These are phyloP conservation scores for Peromyscus californicus DNA, from an alignment of 2,113 vertebrate species.

Conservation along the genomic window DNA sequence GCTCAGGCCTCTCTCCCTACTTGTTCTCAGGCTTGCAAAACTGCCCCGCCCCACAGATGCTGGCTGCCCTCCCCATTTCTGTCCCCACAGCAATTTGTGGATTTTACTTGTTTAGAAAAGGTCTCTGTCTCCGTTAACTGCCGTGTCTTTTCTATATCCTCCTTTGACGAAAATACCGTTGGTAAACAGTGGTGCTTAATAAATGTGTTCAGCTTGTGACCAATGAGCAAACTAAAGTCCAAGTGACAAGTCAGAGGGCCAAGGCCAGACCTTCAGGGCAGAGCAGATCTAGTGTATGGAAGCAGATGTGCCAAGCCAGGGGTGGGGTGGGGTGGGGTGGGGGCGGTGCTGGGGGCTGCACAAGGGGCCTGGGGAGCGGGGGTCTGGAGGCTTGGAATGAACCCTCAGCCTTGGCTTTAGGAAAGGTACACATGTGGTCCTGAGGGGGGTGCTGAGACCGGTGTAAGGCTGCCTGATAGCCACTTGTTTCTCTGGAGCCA, in stretches of 20 bases:
- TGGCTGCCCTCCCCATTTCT: not conserved
- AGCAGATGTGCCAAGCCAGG: too few relatives aligned
- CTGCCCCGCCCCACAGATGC: not conserved
- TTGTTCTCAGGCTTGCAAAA: not conserved
- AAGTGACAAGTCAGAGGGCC: not conserved
- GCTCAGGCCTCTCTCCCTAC: not conserved
- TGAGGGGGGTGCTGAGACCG: rapidly evolving
- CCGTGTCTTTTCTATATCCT: not conserved
- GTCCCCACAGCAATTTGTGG: not conserved
- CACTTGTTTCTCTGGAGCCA: slow-evolving; percentile 49
- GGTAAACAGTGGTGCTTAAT: not conserved
- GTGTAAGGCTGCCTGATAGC: slow-evolving; percentile 6
- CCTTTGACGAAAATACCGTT: not conserved
- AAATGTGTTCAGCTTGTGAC: too few relatives aligned
- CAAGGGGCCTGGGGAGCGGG: not conserved
- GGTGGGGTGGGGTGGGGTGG: not conserved
- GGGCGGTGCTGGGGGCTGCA: not conserved
- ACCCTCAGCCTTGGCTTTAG: not conserved
- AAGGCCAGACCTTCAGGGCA: not conserved
- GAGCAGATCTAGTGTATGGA: not conserved
- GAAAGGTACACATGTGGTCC: not conserved
- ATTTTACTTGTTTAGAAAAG: not conserved
- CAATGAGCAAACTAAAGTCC: too few relatives aligned
- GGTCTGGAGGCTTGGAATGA: not conserved
- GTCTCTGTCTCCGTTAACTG: not conserved